Evolutionary conservation across 2,888 invertebrate species (phyloP), one percentile per base, ranked within the genome.

Genomic region (Barypeithes pellucidus): DNA sequence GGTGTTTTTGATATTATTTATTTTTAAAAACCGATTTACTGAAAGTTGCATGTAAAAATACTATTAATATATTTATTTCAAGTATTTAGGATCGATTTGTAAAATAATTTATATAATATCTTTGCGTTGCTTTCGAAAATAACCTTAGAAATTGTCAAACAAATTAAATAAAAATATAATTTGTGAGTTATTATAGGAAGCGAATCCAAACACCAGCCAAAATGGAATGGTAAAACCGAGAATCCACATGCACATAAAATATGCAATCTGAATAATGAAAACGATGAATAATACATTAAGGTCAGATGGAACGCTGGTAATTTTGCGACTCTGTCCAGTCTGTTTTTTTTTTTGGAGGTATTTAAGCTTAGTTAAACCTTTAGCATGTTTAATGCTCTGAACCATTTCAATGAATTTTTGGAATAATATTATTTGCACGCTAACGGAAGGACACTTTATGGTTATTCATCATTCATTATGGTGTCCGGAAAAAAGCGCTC

Each of bases 241-340:
- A 52, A 52, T 24, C 52, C 52, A 8, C 24, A 24, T n/a, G 24
- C 9, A 50, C 18, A 22, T 24, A 24, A 24, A 24, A 52, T 22
- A 29, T 52, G 2, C 24, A 36, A 36, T 36, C 12, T 2, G 14
- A 52, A 52, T 24, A 52, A 52, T 52, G 52, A n/a, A 24, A 52
- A 24, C 24, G 24, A 24, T 52, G 52, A 24, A 52, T 52, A 52
- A 52, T 52, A n/a, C 52, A 52, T 52, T 29, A 24, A 47, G 22
- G 20, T 20, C 11, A 3, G 20, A 47, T 0, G 12, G 9, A n/a
- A 24, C 5, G 22, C 4, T 24, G 52, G 3, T 11, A 24, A n/a
- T 52, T 52, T 45, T 52, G 5, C 22, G 24, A 52, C 5, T 24
- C n/a, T 3, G 24, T 52, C 52, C 52, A 52, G n/a, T 2, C 18